Base-by-base conservation (phyloP, 2,888 invertebrate species). In the Drosophila paranaensis region DNA sequence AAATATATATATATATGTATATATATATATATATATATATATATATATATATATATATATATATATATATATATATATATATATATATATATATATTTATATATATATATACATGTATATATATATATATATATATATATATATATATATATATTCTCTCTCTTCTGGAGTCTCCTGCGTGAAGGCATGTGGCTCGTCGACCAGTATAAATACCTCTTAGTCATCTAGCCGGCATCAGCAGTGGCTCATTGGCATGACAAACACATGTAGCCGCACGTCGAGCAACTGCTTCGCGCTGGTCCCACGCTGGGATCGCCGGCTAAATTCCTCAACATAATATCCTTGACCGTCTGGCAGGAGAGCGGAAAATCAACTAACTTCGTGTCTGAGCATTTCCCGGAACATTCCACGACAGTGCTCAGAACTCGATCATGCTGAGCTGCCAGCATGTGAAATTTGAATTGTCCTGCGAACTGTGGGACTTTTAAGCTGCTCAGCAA, bases 231-330 rank as follows among this genome's bases (percentile, higher is more conserved):
- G 95, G 94, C 14, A 94, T 94, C 16, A 96, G 93, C 56, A 94
- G 93, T 30, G 69, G 69, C 94, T 94, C 95, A 96, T 96, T 79
- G 95, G 95, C 55, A 96, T 95, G 90, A 95, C 95, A 6, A 93
- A 93, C 53, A 96, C 94, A 95, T 96, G 20, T 20, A 1, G 20
- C 20, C 20, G 95, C 91, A 94, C 94, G 82, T 96, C 95, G 46
- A 97, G 92, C 6, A 95, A 94, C 67, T 94, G 94, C 90, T 95
- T 95, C 87, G 96, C 94, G 0, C 96, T 95, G 64, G 97, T 0
- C 97, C 97, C 2, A 93, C 94, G 71, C 95, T 94, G 0, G 96
- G 94, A 56, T 96, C 95, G 0, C 97, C 96, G 8, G 96, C 96
- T 90, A 97, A 97, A 85, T 95, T 95, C 71, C 95, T 95, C 65